phyloP scores from a whole-genome alignment of 2,113 vertebrate species.

The Uropsilus gracilis region DNA sequence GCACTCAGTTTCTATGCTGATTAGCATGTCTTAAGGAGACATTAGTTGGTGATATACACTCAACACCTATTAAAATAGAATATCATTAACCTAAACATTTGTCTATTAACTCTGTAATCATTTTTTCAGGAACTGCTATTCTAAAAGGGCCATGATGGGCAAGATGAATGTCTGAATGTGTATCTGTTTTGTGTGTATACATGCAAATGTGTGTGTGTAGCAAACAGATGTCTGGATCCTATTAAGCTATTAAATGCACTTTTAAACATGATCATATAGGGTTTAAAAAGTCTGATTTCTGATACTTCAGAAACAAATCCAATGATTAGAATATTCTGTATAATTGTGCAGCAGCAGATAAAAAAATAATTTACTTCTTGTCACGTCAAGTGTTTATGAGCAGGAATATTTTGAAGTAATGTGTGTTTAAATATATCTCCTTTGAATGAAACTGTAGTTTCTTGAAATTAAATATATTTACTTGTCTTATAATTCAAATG shows the following conservation, averaged over 20 bases:
- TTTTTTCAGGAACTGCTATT: not conserved
- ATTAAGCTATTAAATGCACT: conserved; percentile 7
- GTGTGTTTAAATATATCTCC: not conserved
- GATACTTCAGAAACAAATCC: conserved; percentile 4
- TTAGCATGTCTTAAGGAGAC: not conserved
- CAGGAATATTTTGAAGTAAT: conserved; percentile 46
- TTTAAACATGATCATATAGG: not conserved
- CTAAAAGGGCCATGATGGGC: not conserved
- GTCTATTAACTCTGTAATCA: not conserved
- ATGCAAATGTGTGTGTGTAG: not conserved
- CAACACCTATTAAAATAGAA: not conserved
- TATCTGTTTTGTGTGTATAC: not conserved
- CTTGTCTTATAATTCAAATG: conserved; percentile 11
- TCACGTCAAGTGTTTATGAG: conserved; percentile 48
- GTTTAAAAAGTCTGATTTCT: conserved; percentile 27
- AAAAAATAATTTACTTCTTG: conserved; percentile 31
- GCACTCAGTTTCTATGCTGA: not conserved
- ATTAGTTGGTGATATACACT: not conserved
- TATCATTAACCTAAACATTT: not conserved
- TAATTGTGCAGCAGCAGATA: conserved; percentile 27
- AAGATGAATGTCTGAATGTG: not conserved
- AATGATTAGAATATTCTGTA: conserved; percentile 42
- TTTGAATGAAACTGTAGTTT: conserved; percentile 53
- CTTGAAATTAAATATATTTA: conserved; percentile 51
- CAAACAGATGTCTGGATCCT: not conserved